Base-by-base conservation (phyloP, 2,113 vertebrate genomes). In the Pimephales promelas region DNA sequence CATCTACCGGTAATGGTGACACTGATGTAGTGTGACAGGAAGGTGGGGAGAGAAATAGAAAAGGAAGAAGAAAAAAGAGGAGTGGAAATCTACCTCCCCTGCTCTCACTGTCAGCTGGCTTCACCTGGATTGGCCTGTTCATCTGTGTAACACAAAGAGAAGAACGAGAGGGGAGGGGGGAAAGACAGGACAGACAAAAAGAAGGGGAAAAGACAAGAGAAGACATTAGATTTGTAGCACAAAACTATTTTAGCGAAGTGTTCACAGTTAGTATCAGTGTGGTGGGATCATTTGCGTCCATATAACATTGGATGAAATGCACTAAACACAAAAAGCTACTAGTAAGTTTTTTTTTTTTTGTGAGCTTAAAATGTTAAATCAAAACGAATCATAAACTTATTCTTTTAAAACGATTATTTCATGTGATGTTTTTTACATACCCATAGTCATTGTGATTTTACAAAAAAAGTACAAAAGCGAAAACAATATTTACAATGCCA, bases 51-150 rank as follows among this genome's bases (percentile, higher is more conserved):
- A 88, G 78, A 86, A 82, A 83, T 82, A 81, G 84, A 40, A 80
- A 72, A 43, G 79, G 81, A 89, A 82, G 56, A 66, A 79, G 26
- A n/a, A 34, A 84, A 81, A 78, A 61, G 81, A 57, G 89, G 92
- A 90, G 93, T 90, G 89, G 87, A 92, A 92, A 92, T 92, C 93
- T 95, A 98, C 97, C 97, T 98, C 97, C 97, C 92, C 97, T 96
- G 94, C 96, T 99, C 92, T 98, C 97, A 57, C 97, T 98, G 96
- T 99, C 97, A 0, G 97, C 97, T 0, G 97, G 97, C 81, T 99
- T 99, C 96, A 99, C 98, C 94, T 99, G 98, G 96, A 99, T 99
- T 0, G 97, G 98, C 93, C 98, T 96, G 94, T 98, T 99, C 98
- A 99, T 99, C 98, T 99, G 95, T 43, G 83, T 86, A 80, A 86